Percentiles rank a stretch among this genome's conserved stretches.
Conservation (phyloP, 2,797 vertebrate species). For the Ctenopoma multispine region DNA sequence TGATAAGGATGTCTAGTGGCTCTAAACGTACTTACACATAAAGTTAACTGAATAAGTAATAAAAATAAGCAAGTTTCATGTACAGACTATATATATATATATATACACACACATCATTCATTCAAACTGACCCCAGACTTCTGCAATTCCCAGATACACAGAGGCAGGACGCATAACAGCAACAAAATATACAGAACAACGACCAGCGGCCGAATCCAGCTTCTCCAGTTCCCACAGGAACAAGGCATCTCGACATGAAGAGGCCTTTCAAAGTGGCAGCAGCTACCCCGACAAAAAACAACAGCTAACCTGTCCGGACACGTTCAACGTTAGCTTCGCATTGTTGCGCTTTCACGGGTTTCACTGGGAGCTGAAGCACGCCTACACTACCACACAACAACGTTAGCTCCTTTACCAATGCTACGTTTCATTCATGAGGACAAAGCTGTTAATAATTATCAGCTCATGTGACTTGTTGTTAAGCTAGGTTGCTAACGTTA, state of each 20-base stretch:
- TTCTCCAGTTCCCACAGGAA: conserved; percentile 95
- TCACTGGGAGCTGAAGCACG: neutral
- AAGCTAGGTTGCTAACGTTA: conserved; percentile 55
- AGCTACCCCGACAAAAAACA: conserved; percentile 16
- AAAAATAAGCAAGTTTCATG: too few relatives aligned
- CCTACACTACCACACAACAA: rapidly evolving
- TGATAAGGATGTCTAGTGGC: too few relatives aligned
- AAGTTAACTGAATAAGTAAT: too few relatives aligned
- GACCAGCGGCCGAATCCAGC: conserved; percentile 95
- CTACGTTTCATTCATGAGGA: conserved; percentile 8
- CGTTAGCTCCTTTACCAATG: neutral
- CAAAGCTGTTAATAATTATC: conserved; percentile 20
- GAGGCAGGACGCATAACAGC: conserved; percentile 89
- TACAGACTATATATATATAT: too few relatives aligned
- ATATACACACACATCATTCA: too few relatives aligned
- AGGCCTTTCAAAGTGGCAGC: conserved; percentile 31
- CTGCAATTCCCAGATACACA: conserved; percentile 94
- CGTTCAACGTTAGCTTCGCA: conserved; percentile 42
- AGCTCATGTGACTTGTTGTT: conserved; percentile 57
- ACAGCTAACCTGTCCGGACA: conserved; percentile 10
- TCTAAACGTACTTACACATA: too few relatives aligned
- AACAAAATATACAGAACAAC: conserved; percentile 90
- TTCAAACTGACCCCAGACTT: conserved; percentile 89
- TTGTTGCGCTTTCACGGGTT: neutral
- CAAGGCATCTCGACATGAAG: conserved; percentile 88